Evolutionary conservation across 2,113 vertebrate species (phyloP).

Genomic region (Fukomys damarensis): DNA sequence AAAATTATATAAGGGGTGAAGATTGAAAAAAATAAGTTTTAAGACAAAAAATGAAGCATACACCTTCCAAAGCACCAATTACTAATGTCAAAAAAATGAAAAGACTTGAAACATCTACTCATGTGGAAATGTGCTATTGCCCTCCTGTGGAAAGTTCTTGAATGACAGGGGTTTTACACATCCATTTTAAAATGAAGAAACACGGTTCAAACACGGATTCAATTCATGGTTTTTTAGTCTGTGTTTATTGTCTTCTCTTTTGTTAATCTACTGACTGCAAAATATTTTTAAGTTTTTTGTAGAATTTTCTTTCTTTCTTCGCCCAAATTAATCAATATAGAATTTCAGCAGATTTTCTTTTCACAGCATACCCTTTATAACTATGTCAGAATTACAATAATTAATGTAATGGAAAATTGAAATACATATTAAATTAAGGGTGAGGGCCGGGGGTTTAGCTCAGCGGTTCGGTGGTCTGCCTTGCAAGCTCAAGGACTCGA

Average conservation of each 20-base stretch:
- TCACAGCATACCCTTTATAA: not conserved
- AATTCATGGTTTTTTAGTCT: not conserved
- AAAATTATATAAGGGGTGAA: not conserved
- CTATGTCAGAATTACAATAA: not conserved
- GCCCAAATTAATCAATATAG: not conserved
- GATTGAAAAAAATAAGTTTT: not conserved
- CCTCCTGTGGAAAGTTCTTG: conserved; percentile 67
- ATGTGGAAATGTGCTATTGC: conserved; percentile 65
- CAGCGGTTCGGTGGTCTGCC: no score
- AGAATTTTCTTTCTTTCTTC: not conserved
- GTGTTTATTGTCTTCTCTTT: not conserved
- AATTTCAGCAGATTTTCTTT: conserved; percentile 25
- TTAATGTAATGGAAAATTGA: not conserved
- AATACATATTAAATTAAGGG: no score
- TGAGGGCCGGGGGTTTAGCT: no score
- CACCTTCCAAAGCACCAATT: not conserved
- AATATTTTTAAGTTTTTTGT: not conserved
- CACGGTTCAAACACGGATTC: not conserved
- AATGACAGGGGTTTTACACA: conserved; percentile 14
- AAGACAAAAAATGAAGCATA: not conserved
- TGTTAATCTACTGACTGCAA: not conserved
- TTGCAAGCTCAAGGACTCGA: no score
- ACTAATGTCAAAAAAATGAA: conserved; percentile 24
- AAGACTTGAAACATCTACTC: not conserved
- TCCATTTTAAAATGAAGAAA: not conserved